A percentile compares a stretch with the other conserved stretches of the same genome.
phyloP scores from a whole-genome alignment of 1,140 invertebrate species.

The Bicyclus anynana region DNA sequence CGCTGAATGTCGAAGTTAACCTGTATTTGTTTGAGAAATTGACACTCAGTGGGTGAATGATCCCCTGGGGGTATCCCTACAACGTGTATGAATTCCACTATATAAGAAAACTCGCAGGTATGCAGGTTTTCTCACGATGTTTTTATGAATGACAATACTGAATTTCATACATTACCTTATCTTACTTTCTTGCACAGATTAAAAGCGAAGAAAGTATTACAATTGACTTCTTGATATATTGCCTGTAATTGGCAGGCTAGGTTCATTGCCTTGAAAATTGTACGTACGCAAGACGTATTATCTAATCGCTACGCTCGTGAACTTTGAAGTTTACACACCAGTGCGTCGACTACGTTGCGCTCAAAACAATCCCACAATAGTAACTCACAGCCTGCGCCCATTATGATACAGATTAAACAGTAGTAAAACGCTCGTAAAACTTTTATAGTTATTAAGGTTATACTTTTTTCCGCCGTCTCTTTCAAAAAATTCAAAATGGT shows the following conservation, averaged over 20 bases:
- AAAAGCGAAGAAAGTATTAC: too few relatives aligned
- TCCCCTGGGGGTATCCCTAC: too few relatives aligned
- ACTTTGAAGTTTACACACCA: conserved; percentile 21
- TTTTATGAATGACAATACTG: too few relatives aligned
- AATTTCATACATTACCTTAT: too few relatives aligned
- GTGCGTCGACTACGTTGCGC: conserved; percentile 17
- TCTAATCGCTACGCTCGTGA: conserved; percentile 14
- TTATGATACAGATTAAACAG: conserved; percentile 65
- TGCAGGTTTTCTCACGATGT: too few relatives aligned
- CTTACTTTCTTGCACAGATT: too few relatives aligned
- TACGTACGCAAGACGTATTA: conserved; percentile 16
- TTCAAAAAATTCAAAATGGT: conserved; percentile 62
- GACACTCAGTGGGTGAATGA: too few relatives aligned
- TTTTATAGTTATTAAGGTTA: conserved; percentile 59
- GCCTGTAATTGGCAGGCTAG: background rate
- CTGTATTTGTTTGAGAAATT: too few relatives aligned
- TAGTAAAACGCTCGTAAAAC: conserved; percentile 66
- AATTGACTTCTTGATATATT: too few relatives aligned
- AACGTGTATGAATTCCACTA: too few relatives aligned
- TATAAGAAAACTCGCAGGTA: too few relatives aligned
- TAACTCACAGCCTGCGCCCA: conserved; percentile 41
- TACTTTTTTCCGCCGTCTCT: conserved; percentile 56
- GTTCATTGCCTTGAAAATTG: conserved; percentile 23
- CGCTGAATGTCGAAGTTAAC: too few relatives aligned
- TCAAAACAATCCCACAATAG: conserved; percentile 29